phyloP scores from a whole-genome alignment of 2,797 vertebrate species.

The Acridotheres tristis region DNA sequence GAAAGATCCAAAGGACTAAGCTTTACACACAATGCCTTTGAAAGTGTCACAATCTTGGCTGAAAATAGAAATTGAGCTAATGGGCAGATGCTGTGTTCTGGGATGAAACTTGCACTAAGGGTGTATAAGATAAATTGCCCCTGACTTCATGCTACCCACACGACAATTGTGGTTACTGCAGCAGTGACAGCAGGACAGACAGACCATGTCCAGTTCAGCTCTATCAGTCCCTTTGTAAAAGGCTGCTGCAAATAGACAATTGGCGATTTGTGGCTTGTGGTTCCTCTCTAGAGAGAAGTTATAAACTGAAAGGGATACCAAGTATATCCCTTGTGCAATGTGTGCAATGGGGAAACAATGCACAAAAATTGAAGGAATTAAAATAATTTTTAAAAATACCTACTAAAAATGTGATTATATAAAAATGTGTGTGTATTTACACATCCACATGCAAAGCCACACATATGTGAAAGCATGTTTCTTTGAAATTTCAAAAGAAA shows the following conservation, averaged over 20 bases:
- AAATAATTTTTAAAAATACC: background rate
- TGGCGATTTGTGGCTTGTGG: slow-evolving; percentile 34
- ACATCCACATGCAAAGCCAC: background rate
- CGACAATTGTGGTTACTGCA: background rate
- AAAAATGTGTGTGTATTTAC: background rate
- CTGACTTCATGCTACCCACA: background rate
- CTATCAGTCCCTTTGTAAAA: slow-evolving; percentile 29
- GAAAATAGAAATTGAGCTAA: background rate
- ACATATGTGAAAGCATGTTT: background rate
- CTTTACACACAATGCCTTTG: background rate
- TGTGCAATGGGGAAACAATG: background rate
- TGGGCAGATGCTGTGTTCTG: background rate
- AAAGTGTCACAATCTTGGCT: background rate
- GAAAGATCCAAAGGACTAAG: background rate
- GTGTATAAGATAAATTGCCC: background rate
- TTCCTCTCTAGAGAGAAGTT: slow-evolving; percentile 30
- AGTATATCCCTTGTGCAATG: background rate
- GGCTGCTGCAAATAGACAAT: slow-evolving; percentile 3
- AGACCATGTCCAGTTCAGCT: slow-evolving; percentile 14
- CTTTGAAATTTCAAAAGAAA: background rate
- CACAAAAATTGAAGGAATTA: background rate
- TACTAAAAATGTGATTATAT: background rate
- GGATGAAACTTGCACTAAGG: background rate
- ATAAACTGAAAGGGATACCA: slow-evolving; percentile 27
- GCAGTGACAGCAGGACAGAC: slow-evolving; percentile 12